phyloP scores from a whole-genome alignment of 1,140 invertebrate genomes.

The Drosophila nannoptera region DNA sequence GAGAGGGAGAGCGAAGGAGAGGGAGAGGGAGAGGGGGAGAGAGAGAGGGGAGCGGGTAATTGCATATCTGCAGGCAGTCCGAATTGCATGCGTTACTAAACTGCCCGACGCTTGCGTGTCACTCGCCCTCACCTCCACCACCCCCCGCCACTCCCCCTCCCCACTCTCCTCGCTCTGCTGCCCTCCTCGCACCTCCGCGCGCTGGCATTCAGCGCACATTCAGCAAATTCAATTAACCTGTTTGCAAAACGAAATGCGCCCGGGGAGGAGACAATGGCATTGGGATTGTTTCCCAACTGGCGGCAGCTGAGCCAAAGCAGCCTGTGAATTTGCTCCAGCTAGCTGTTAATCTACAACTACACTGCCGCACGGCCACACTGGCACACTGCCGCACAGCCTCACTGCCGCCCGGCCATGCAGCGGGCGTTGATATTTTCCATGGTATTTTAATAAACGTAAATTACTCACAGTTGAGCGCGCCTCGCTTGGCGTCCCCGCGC shows the following conservation, averaged over 20 bases:
- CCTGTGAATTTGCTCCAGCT: conserved; percentile 27
- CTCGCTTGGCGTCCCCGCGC: neutral
- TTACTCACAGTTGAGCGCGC: conserved; percentile 24
- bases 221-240: conserved; percentile 67
- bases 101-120: conserved; percentile 4
- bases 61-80: neutral
- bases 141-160: neutral
- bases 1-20: neutral
- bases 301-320: conserved; percentile 10
- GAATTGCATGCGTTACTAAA: conserved; percentile 6
- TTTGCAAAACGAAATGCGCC: conserved; percentile 41
- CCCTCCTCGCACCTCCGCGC: neutral
- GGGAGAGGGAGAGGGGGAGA: neutral
- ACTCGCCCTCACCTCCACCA: neutral
- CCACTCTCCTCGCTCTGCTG: neutral
- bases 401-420: conserved; percentile 2
- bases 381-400: neutral
- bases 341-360: conserved; percentile 29
- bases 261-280: conserved; percentile 3
- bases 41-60: neutral
- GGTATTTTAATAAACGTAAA: conserved; percentile 40
- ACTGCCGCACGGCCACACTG: conserved; percentile 7
- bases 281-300: conserved; percentile 1
- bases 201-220: conserved; percentile 35
- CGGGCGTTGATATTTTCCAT: conserved; percentile 12